Evolutionary conservation across 2,113 vertebrate species (phyloP).

Genomic region (Cavia aperea): DNA sequence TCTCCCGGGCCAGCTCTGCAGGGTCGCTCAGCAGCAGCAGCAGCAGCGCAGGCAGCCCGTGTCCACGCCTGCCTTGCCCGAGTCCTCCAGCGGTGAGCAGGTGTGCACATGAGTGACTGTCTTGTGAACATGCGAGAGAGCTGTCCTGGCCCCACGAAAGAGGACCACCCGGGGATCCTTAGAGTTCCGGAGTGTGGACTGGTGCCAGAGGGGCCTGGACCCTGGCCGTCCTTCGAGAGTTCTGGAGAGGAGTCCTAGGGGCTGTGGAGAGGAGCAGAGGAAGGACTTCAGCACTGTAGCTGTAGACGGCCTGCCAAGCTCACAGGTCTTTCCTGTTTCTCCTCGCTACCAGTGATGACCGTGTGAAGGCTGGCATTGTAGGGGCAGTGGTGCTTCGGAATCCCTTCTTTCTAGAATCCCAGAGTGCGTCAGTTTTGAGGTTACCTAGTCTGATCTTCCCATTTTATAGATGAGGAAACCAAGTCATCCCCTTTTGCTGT

Average conservation of each 20-base stretch:
- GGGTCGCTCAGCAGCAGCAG: not conserved
- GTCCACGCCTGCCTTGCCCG: not conserved
- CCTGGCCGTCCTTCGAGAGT: constrained; percentile 73
- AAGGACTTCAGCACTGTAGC: not conserved
- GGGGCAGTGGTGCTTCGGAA: not conserved
- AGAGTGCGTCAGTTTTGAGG: not conserved
- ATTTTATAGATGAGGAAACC: not conserved
- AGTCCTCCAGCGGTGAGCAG: not conserved
- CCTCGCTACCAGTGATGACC: not conserved
- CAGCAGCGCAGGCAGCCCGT: not conserved
- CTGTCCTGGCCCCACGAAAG: not conserved
- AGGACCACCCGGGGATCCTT: constrained; percentile 69
- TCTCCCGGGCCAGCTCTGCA: not conserved
- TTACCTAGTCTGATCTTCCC: not conserved
- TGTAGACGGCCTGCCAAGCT: not conserved
- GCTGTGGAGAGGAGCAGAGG: constrained; percentile 73
- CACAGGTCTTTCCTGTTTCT: not conserved
- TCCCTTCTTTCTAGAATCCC: not conserved
- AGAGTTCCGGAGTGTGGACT: constrained; percentile 90
- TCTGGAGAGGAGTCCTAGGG: constrained; percentile 73
- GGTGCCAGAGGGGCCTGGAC: constrained; percentile 89
- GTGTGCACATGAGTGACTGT: constrained; percentile 39
- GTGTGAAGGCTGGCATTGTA: not conserved
- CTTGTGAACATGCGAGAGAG: constrained; percentile 43
- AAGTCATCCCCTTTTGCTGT: not conserved